Evolutionary conservation across 2,797 vertebrate genomes (phyloP).

Genomic region (Leptoclinus maculatus): DNA sequence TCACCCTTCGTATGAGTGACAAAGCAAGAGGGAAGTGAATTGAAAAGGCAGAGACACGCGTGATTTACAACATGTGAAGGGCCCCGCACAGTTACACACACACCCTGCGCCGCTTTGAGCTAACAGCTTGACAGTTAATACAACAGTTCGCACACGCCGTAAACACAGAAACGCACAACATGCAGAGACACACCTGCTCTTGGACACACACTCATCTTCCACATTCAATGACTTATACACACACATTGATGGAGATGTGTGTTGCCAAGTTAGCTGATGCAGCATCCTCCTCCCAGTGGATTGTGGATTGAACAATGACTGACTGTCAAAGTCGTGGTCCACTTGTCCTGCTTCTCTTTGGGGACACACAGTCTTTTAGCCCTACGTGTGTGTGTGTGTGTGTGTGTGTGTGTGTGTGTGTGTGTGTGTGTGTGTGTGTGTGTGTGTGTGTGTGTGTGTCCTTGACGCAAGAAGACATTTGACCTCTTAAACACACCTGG

Average conservation of each 20-base stretch:
- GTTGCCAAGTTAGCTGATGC: conserved; percentile 67
- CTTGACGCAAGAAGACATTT: conserved; percentile 38
- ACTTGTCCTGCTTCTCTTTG: conserved; percentile 49
- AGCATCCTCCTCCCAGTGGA: conserved; percentile 50
- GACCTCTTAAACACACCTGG: conserved; percentile 59
- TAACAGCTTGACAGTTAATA: conserved; percentile 20
- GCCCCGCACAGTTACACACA: not conserved
- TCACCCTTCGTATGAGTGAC: not conserved
- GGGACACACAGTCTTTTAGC: conserved; percentile 28
- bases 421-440: conserved; percentile 8
- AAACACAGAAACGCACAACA: conserved; percentile 11
- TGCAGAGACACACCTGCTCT: not conserved
- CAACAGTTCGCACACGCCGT: not conserved
- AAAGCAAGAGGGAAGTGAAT: not conserved
- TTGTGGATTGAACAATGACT: conserved; percentile 62
- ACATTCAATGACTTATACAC: not conserved
- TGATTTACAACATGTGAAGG: conserved; percentile 39
- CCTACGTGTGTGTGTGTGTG: not conserved
- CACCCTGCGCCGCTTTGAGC: not conserved
- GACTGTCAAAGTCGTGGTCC: conserved; percentile 52
- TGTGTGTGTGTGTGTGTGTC: conserved; percentile 19
- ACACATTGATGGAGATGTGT: conserved; percentile 20
- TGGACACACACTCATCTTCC: not conserved
- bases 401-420: conserved; percentile 7
- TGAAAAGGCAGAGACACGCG: conserved; percentile 4